phyloP scores from a whole-genome alignment of 2,113 vertebrate species.

The Boleophthalmus pectinirostris region DNA sequence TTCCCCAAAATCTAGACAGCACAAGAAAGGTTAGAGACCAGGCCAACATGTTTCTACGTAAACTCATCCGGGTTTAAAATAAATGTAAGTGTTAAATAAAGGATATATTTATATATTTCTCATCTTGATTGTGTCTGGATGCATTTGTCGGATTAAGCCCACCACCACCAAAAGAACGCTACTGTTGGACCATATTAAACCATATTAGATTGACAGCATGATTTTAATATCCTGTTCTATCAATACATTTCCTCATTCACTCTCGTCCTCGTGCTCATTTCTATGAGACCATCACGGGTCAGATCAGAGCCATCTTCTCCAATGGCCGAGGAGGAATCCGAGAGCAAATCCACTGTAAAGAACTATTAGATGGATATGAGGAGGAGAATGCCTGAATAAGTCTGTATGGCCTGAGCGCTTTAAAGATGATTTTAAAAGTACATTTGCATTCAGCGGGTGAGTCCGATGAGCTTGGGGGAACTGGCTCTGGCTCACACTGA shows the following conservation, averaged over 20 bases:
- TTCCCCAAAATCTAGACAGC: too few relatives aligned
- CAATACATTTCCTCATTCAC: neutral
- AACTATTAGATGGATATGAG: constrained; percentile 44
- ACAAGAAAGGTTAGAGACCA: too few relatives aligned
- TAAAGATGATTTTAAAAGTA: constrained; percentile 47
- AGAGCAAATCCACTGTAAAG: constrained; percentile 47
- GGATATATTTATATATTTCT: too few relatives aligned
- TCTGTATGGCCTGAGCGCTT: constrained; percentile 47
- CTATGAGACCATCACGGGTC: neutral
- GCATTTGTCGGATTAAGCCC: too few relatives aligned
- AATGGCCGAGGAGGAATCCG: constrained; percentile 44
- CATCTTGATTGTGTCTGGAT: too few relatives aligned
- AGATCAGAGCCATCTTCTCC: constrained; percentile 21
- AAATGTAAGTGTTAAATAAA: too few relatives aligned
- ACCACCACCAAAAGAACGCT: too few relatives aligned
- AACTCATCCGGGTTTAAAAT: too few relatives aligned
- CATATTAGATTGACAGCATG: neutral
- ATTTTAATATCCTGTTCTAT: neutral
- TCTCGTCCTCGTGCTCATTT: neutral
- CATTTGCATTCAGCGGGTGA: constrained; percentile 60
- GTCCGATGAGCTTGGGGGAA: constrained; percentile 43
- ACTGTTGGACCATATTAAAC: neutral
- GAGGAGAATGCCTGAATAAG: constrained; percentile 33
- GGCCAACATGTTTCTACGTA: too few relatives aligned
- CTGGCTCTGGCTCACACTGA: constrained; percentile 48